Evolutionary conservation across 2,797 vertebrate species (phyloP).

Genomic region (Cyprinella venusta): DNA sequence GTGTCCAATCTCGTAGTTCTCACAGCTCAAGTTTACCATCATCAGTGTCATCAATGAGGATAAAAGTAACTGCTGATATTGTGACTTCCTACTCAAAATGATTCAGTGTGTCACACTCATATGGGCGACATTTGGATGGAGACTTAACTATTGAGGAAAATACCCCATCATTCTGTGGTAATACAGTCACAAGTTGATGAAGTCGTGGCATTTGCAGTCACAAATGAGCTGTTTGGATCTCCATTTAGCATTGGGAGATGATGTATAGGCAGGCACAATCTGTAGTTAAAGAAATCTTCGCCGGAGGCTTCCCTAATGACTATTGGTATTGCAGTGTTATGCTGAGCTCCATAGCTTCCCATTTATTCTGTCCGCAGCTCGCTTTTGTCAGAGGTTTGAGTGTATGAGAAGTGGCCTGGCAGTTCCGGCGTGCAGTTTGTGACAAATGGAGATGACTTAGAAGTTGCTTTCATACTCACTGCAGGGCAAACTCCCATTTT

Average conservation of each 20-base stretch:
- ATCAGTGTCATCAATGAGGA: neutral
- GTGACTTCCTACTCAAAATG: neutral
- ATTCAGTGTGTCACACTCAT: neutral
- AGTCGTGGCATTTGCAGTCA: conserved; percentile 26
- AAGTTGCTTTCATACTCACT: conserved; percentile 69
- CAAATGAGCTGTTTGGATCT: conserved; percentile 22
- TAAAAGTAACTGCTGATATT: neutral
- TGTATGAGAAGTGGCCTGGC: conserved; percentile 57
- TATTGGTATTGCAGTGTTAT: conserved; percentile 30
- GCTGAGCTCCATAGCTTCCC: conserved; percentile 24
- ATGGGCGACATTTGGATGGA: neutral
- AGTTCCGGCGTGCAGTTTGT: conserved; percentile 71
- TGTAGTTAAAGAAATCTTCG: conserved; percentile 39
- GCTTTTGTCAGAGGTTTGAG: conserved; percentile 40
- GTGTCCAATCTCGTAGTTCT: neutral
- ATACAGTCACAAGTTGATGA: conserved; percentile 3
- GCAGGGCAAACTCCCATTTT: conserved; percentile 59
- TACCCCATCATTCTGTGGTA: neutral
- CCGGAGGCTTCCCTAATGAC: conserved; percentile 25
- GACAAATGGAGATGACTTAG: conserved; percentile 78
- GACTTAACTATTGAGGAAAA: neutral
- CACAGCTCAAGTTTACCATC: neutral
- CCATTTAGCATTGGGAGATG: conserved; percentile 34
- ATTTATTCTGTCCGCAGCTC: conserved; percentile 60
- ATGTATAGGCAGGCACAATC: conserved; percentile 16